phyloP scores from a whole-genome alignment of 2,888 invertebrate species.

The Lutraria lutraria region DNA sequence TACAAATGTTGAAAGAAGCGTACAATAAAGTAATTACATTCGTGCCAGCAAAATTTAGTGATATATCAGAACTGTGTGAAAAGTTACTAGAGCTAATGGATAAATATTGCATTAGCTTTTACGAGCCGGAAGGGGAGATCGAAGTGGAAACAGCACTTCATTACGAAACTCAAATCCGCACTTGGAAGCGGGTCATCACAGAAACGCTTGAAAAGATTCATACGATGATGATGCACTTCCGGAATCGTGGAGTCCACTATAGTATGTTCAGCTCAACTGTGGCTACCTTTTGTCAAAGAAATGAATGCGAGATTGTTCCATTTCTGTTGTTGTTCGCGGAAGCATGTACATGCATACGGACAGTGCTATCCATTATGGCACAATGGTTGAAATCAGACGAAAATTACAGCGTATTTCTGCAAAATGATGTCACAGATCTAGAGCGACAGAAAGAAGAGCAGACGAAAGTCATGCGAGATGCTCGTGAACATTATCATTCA shows the following conservation, averaged over 20 bases:
- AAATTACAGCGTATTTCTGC: conserved; percentile 79
- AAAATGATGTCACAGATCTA: conserved; percentile 78
- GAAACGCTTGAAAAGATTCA: conserved; percentile 73
- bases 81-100: conserved; percentile 75
- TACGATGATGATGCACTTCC: conserved; percentile 73
- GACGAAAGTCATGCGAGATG: conserved; percentile 73
- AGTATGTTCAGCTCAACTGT: conserved; percentile 75
- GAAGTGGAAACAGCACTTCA: conserved; percentile 81
- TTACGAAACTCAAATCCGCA: conserved; percentile 79
- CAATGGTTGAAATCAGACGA: conserved; percentile 83
- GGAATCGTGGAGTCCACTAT: conserved; percentile 71
- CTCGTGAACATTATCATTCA: conserved; percentile 78
- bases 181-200: conserved; percentile 72
- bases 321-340: conserved; percentile 83
- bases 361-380: conserved; percentile 76
- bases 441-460: conserved; percentile 78
- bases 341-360: conserved; percentile 79
- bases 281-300: conserved; percentile 74
- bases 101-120: conserved; percentile 84
- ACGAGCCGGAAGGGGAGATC: conserved; percentile 76
- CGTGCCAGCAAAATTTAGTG: conserved; percentile 78
- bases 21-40: conserved; percentile 77
- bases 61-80: conserved; percentile 71
- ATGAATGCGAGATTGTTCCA: conserved; percentile 78
- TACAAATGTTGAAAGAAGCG: conserved; percentile 76